phyloP scores from a whole-genome alignment of 2,797 vertebrate genomes.

The Enteromius anoplus region DNA sequence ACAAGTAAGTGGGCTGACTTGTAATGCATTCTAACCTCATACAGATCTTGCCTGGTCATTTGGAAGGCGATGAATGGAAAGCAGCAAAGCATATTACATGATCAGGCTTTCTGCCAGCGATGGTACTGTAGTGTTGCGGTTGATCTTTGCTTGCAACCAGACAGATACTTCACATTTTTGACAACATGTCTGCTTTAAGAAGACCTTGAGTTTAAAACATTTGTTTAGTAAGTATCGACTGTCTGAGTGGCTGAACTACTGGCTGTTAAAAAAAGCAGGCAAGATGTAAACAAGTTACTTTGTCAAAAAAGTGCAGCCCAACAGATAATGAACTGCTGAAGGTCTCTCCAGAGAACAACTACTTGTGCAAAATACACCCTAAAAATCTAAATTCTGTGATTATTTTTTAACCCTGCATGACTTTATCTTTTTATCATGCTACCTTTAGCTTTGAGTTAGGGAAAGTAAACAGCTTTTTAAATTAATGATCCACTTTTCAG shows the following conservation, averaged over 20 bases:
- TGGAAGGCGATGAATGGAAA: slow-evolving; percentile 13
- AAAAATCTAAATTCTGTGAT: neutral
- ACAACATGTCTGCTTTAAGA: slow-evolving; percentile 20
- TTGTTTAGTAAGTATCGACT: neutral
- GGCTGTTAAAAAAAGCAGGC: slow-evolving; percentile 17
- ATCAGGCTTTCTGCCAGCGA: neutral
- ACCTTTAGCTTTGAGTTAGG: neutral
- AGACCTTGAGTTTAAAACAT: neutral
- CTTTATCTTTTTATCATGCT: neutral
- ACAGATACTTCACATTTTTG: slow-evolving; percentile 3
- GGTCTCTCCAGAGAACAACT: neutral
- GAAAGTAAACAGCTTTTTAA: neutral
- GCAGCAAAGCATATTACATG: neutral
- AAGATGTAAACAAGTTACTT: slow-evolving; percentile 2
- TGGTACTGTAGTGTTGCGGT: neutral
- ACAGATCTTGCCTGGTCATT: slow-evolving; percentile 23
- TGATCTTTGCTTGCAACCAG: neutral
- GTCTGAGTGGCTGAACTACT: slow-evolving; percentile 10
- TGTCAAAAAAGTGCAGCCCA: neutral
- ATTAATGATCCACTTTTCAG: neutral
- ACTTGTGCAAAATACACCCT: neutral
- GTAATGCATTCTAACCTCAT: slow-evolving; percentile 9
- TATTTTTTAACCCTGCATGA: neutral
- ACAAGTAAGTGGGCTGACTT: neutral
- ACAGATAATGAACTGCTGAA: neutral